Conservation (phyloP, 2,797 vertebrate species). For the Mormyrus proboscirostris region DNA sequence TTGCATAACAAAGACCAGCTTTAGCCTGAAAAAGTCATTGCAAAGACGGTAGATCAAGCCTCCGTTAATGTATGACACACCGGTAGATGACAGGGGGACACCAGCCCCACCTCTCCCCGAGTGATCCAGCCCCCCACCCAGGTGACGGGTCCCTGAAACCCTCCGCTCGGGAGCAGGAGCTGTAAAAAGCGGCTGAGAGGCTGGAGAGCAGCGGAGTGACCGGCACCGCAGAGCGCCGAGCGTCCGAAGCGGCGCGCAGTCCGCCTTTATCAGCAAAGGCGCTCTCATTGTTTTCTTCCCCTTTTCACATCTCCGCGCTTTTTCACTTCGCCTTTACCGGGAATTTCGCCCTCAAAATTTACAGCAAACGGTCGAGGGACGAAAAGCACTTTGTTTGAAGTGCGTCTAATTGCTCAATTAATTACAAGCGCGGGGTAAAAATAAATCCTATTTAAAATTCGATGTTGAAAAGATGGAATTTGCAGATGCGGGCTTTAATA, state of each 20-base stretch:
- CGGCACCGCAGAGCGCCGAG: neutral
- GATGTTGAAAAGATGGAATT: slow-evolving; percentile 44
- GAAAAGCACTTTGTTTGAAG: slow-evolving; percentile 5
- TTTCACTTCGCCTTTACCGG: neutral
- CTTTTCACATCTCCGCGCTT: neutral
- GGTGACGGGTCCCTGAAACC: neutral
- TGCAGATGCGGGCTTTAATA: slow-evolving; percentile 41
- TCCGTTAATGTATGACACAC: neutral
- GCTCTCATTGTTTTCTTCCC: neutral
- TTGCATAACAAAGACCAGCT: neutral
- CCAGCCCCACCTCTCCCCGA: neutral
- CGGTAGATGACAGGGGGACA: neutral
- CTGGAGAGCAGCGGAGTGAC: neutral
- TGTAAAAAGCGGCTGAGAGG: neutral
- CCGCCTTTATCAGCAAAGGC: neutral
- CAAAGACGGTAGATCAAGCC: neutral
- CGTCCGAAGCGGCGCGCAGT: neutral
- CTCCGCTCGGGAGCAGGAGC: neutral
- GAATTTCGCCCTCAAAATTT: neutral
- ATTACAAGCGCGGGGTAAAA: slow-evolving; percentile 13
- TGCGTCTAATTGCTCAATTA: slow-evolving; percentile 1
- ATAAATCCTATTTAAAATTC: slow-evolving; percentile 31
- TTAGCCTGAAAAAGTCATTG: neutral
- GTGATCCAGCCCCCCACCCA: neutral
- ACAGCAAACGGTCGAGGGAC: neutral